phyloP scores from a whole-genome alignment of 2,797 vertebrate species.

The Momotus momota region DNA sequence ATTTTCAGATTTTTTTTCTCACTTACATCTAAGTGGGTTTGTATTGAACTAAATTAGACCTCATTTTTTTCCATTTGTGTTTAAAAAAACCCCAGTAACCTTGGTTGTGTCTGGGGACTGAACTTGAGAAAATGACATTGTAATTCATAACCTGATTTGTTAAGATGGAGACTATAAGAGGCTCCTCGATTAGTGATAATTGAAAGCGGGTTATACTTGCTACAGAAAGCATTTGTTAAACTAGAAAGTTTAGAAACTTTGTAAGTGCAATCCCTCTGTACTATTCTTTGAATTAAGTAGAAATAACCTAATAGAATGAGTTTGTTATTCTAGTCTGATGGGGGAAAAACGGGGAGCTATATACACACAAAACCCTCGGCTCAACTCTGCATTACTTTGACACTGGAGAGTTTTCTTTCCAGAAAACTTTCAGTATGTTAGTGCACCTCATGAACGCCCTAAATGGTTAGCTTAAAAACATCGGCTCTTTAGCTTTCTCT shows the following conservation, averaged over 20 bases:
- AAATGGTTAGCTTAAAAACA: not conserved
- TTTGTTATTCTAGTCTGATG: not conserved
- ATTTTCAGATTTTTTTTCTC: not conserved
- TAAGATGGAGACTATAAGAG: not conserved
- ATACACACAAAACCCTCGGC: not conserved
- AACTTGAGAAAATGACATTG: not conserved
- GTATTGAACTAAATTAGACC: not conserved
- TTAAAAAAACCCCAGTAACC: not conserved
- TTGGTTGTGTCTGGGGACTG: not conserved
- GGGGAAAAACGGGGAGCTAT: not conserved
- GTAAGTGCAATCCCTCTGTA: not conserved
- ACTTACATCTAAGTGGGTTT: not conserved
- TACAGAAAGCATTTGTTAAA: not conserved
- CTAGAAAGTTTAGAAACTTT: not conserved
- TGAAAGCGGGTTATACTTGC: not conserved
- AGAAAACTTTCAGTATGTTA: not conserved
- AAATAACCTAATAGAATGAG: not conserved
- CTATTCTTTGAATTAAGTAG: not conserved
- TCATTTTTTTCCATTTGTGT: not conserved
- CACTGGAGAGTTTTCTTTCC: not conserved
- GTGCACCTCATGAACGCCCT: not conserved
- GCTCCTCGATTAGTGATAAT: not conserved
- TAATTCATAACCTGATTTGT: constrained; percentile 22
- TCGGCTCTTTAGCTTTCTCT: not conserved
- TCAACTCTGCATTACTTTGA: not conserved